These are phyloP conservation scores for Meloidogyne hapla DNA, from an alignment of 1,140 invertebrate genomes.

Conservation along the genomic window DNA sequence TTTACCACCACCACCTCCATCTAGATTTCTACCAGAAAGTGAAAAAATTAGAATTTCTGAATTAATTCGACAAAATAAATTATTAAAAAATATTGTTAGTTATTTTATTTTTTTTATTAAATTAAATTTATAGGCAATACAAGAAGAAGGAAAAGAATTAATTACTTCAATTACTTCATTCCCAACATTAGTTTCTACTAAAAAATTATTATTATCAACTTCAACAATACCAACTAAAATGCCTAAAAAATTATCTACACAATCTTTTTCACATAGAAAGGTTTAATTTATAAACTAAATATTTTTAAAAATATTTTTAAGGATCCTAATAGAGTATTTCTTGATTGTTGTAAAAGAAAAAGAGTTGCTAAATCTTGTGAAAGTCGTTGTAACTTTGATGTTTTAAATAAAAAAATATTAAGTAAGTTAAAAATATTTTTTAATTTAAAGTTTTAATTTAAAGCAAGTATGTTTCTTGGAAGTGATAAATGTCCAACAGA, in stretches of 20 bases:
- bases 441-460: background rate
- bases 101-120: background rate
- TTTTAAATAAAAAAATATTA: conserved; percentile 50
- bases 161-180: background rate
- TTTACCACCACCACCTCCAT: conserved; percentile 17
- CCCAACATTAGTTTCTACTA: background rate
- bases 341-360: conserved; percentile 40
- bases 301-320: conserved; percentile 3
- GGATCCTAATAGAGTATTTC: conserved; percentile 44
- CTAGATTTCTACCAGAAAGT: conserved; percentile 19
- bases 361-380: conserved; percentile 43
- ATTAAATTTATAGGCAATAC: background rate
- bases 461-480: conserved; percentile 42
- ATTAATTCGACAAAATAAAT: background rate
- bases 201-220: background rate
- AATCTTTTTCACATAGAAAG: background rate
- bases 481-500: conserved; percentile 49
- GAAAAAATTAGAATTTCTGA: conserved; percentile 13
- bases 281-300: too few relatives aligned
- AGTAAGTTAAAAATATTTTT: conserved; percentile 31
- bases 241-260: too few relatives aligned
- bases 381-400: conserved; percentile 50
- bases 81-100: background rate
- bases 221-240: background rate
- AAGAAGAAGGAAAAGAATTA: background rate